A percentile compares a stretch with the other conserved stretches of the same genome.
These are phyloP conservation scores for Quadriops clusia DNA, from an alignment of 2,888 invertebrate genomes.

Conservation along the genomic window DNA sequence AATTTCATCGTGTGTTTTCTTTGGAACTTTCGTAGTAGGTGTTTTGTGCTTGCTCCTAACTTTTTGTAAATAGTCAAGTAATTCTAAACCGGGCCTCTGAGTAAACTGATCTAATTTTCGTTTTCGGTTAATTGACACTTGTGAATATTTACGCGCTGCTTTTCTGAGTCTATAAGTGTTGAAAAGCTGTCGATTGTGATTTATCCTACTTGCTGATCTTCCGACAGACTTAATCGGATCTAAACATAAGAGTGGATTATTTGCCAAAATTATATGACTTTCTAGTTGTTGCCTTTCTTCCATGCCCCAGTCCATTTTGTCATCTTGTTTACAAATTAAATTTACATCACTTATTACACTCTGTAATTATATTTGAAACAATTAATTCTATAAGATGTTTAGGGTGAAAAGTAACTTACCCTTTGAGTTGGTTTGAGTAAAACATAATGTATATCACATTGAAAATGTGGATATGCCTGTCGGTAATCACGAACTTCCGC, in stretches of 20 bases:
- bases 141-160: constrained; percentile 67
- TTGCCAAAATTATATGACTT: constrained; percentile 73
- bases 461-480: constrained; percentile 63
- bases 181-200: constrained; percentile 60
- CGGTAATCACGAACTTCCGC: constrained; percentile 84
- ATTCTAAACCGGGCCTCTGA: constrained; percentile 65
- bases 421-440: constrained; percentile 78
- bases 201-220: constrained; percentile 59
- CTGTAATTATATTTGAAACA: constrained; percentile 19
- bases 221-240: constrained; percentile 80
- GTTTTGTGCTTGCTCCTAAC: constrained; percentile 43
- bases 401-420: constrained; percentile 39
- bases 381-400: constrained; percentile 2
- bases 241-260: constrained; percentile 76
- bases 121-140: constrained; percentile 72
- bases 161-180: constrained; percentile 63
- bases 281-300: constrained; percentile 71
- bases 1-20: constrained; percentile 44
- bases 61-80: constrained; percentile 54
- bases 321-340: constrained; percentile 30
- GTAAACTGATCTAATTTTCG: constrained; percentile 77
- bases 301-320: constrained; percentile 47
- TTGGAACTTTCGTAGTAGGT: constrained; percentile 43
- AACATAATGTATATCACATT: constrained; percentile 77
- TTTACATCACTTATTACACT: constrained; percentile 37